Percentiles rank a stretch among this genome's conserved stretches.
Evolutionary conservation across 2,113 vertebrate genomes (phyloP).

Genomic region (Halcyon senegalensis): DNA sequence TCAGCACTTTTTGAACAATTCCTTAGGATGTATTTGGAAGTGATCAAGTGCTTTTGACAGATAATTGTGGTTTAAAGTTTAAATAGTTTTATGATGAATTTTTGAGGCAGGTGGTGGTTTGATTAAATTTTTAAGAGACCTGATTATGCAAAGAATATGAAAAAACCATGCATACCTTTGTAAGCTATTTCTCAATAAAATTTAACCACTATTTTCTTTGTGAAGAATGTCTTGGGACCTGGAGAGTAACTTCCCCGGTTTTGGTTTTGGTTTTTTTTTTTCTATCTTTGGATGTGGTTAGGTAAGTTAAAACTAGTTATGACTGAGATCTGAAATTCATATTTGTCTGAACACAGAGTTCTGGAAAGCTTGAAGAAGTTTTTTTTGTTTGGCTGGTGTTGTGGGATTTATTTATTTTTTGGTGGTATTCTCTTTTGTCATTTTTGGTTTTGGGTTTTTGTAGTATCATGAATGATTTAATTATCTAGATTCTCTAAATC

Average conservation of each 20-base stretch:
- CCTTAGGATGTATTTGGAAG: not conserved
- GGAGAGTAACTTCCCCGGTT: not conserved
- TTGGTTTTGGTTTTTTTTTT: not conserved
- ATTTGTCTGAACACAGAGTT: not conserved
- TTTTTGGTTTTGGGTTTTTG: not conserved
- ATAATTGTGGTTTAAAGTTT: conserved; percentile 53
- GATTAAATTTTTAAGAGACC: conserved; percentile 50
- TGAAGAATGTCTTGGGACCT: not conserved
- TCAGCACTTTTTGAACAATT: not conserved
- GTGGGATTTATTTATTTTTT: not conserved
- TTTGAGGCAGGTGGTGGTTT: conserved; percentile 28
- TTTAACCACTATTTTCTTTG: not conserved
- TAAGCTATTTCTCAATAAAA: conserved; percentile 9
- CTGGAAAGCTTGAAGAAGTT: not conserved
- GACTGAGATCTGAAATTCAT: not conserved
- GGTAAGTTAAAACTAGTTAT: not conserved
- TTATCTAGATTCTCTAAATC: not conserved
- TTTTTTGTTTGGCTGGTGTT: not conserved
- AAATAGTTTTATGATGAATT: conserved; percentile 45
- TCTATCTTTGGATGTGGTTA: not conserved
- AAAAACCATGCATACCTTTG: not conserved
- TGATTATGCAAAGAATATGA: conserved; percentile 15
- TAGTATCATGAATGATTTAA: not conserved
- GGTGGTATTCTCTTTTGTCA: not conserved
- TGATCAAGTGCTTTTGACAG: not conserved